Conservation (phyloP, 2,113 vertebrate genomes). For the Sphaerodactylus townsendi region DNA sequence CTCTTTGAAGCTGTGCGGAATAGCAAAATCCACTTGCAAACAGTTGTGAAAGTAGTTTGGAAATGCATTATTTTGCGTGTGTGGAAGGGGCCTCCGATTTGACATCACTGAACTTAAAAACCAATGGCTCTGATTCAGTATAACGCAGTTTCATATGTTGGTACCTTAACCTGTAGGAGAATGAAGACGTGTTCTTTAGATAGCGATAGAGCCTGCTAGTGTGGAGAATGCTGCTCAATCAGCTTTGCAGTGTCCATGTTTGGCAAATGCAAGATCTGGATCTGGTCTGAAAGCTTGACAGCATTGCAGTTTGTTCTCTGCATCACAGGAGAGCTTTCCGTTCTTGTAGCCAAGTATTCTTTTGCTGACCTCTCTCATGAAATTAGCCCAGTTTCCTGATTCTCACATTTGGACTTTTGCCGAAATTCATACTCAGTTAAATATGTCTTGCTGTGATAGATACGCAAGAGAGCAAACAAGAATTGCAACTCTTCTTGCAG, state of each 20-base stretch:
- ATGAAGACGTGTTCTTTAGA: neutral
- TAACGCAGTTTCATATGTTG: no score
- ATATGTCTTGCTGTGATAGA: neutral
- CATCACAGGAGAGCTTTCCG: neutral
- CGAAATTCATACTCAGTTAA: neutral
- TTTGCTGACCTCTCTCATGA: neutral
- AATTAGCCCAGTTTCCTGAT: neutral
- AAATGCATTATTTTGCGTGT: no score
- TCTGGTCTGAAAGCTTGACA: neutral
- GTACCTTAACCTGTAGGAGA: neutral
- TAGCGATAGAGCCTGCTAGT: rapidly evolving
- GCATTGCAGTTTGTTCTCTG: neutral
- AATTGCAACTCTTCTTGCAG: neutral
- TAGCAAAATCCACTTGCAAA: no score
- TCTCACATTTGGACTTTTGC: neutral
- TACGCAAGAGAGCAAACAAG: rapidly evolving
- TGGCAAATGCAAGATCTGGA: neutral
- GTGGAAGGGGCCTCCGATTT: no score
- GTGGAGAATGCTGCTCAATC: rapidly evolving
- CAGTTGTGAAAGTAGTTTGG: no score
- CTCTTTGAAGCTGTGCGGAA: no score
- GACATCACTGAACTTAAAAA: no score
- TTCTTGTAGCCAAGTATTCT: neutral
- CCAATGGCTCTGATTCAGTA: no score
- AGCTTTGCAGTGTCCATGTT: neutral